Conservation (phyloP, 2,113 vertebrate species). For the Macquaria australasica region DNA sequence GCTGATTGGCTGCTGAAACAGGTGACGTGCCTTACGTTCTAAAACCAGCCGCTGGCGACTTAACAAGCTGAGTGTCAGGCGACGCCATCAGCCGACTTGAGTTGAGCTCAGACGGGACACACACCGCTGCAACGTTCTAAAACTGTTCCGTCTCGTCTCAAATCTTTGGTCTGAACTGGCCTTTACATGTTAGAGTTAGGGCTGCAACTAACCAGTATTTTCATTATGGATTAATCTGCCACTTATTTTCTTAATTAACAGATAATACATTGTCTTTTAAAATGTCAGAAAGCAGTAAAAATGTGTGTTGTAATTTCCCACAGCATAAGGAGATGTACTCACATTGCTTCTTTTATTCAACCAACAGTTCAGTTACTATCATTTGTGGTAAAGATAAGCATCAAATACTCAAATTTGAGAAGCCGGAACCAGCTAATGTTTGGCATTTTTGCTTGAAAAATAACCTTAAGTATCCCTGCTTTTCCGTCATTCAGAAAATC, state of each 20-base stretch:
- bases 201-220: background rate
- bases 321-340: background rate
- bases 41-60: too few relatives aligned
- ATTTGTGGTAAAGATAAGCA: background rate
- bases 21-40: too few relatives aligned
- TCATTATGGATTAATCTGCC: background rate
- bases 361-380: background rate
- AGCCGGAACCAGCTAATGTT: background rate
- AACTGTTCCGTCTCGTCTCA: too few relatives aligned
- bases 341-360: background rate
- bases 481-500: background rate
- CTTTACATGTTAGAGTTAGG: too few relatives aligned
- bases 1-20: too few relatives aligned
- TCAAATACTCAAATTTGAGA: background rate
- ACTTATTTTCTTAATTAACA: background rate
- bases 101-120: too few relatives aligned
- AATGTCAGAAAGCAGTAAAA: background rate
- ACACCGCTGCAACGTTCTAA: too few relatives aligned
- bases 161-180: too few relatives aligned
- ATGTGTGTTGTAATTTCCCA: background rate
- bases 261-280: background rate
- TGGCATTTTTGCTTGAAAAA: background rate
- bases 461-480: background rate
- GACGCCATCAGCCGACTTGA: too few relatives aligned
- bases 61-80: too few relatives aligned